Evolutionary conservation across 2,888 invertebrate species (phyloP), one percentile per base, ranked within the genome.

Genomic region (Yponomeuta cagnagella): DNA sequence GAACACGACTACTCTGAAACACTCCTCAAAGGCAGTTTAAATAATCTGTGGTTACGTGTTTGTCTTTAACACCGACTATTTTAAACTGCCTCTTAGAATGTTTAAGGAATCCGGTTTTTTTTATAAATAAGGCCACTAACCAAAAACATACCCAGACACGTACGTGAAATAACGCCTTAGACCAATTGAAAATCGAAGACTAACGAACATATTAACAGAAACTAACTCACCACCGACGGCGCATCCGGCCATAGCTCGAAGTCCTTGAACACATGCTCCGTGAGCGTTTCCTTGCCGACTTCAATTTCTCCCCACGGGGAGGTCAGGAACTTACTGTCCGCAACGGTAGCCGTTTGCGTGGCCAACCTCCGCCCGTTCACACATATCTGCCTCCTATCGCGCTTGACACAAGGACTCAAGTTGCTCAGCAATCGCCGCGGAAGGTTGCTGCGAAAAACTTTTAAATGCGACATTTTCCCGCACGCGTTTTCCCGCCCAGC

Each of bases 161-260:
- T 1, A 43, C 43, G 43, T 6, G 43, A 43, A 43, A 43, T 8
- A 8, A 43, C 1, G 43, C 43, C 43, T 43, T 37, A 37, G 37
- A 37, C 37, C 37, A 37, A 37, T 37, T 8, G 43, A 43, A 43
- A 6, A 43, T 8, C 43, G 43, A 43, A 8, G 43, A 8, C 43
- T 43, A 43, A 43, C 43, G 43, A 43, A 8, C 43, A 43, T 43
- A 67, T 43, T 31, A 12, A 68, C 15, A 30, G 12, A 15, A n/a
- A 63, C 31, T 69, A 74, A 93, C 94, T 94, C 88, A 95, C 95
- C 87, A 95, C 89, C 72, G 94, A 94, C 43, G 95, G 93, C 74
- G 92, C 87, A 75, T 94, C 93, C 10, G 92, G 84, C 93, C 93
- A 94, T 73, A 93, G 79, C 68, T 93, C 93, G 48, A 90, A 76